phyloP scores from a whole-genome alignment of 2,888 invertebrate species.

The Euplagia quadripunctaria region DNA sequence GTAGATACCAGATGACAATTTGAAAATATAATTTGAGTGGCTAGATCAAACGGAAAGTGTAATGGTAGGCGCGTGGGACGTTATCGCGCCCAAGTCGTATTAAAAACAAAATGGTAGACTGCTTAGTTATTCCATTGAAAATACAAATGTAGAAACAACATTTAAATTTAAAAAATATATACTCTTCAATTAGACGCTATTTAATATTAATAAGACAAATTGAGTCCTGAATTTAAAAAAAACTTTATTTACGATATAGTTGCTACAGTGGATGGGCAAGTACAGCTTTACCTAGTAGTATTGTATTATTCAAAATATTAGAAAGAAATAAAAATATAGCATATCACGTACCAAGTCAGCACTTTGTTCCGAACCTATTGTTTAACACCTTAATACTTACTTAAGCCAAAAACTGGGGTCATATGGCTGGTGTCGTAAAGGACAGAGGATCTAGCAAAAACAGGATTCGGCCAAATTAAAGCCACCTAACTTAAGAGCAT shows the following conservation, averaged over 20 bases:
- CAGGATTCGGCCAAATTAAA: too few species aligned
- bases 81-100: slow-evolving; percentile 2
- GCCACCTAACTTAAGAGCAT: too few species aligned
- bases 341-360: too few species aligned
- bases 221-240: not conserved
- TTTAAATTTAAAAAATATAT: not conserved
- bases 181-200: not conserved
- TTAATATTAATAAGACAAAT: not conserved
- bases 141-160: not conserved
- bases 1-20: slow-evolving; percentile 41
- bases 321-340: too few species aligned
- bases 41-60: slow-evolving; percentile 23
- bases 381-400: too few species aligned
- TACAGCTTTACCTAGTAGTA: not conserved
- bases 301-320: not conserved
- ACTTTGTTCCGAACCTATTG: not conserved
- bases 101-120: not conserved
- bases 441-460: too few species aligned
- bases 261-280: not conserved
- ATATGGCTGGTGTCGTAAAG: too few species aligned
- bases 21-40: slow-evolving; percentile 43
- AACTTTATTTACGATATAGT: not conserved
- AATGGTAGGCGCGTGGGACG: not conserved
- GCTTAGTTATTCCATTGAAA: not conserved
- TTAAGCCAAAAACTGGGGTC: too few species aligned